Base-by-base conservation (phyloP, 2,797 vertebrate genomes). In the Melanotaenia boesemani region DNA sequence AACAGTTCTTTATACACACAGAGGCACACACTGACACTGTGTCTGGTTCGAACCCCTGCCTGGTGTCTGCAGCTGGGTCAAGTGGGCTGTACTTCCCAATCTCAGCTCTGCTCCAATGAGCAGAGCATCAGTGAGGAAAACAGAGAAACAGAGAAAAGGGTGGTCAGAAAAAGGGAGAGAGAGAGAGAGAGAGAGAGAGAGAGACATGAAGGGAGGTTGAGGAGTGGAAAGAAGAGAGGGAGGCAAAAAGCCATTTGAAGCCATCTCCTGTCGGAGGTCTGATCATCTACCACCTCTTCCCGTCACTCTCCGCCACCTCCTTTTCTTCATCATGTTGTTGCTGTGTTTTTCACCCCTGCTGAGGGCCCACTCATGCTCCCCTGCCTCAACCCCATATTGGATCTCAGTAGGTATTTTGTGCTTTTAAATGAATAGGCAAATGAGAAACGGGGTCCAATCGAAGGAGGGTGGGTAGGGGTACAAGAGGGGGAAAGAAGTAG, bases 371-470 rank as follows among this genome's bases (percentile, higher is more conserved):
- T 90, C 78, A 76, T 66, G 87, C 94, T 94, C 94, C 94, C 94
- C 91, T 89, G 87, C 93, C 94, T 94, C 90, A 87, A 82, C 90
- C 92, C 94, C 92, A 95, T 95, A 95, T 95, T 95, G 95, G 93
- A 95, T 95, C 95, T 93, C 95, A 94, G 94, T 95, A 90, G 94
- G 94, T 89, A 94, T 74, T 95, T 93, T 93, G 89, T 92, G 91
- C 91, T 94, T 94, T 94, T 94, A 94, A 95, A 95, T 94, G 93
- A 95, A 92, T 93, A 95, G 91, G 93, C 94, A 95, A 95, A 95
- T 95, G 93, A 95, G 94, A 91, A 91, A 85, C 78, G 22, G 85
- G 86, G 88, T 85, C 84, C 81, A 91, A 92, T 86, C 41, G 87
- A 84, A 86, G 78, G 74, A 83, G 71, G 77, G 76, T 58, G 73